A percentile compares a stretch with the other conserved stretches of the same genome.
phyloP scores from a whole-genome alignment of 2,888 invertebrate genomes.

The Dysmachus trigonus region DNA sequence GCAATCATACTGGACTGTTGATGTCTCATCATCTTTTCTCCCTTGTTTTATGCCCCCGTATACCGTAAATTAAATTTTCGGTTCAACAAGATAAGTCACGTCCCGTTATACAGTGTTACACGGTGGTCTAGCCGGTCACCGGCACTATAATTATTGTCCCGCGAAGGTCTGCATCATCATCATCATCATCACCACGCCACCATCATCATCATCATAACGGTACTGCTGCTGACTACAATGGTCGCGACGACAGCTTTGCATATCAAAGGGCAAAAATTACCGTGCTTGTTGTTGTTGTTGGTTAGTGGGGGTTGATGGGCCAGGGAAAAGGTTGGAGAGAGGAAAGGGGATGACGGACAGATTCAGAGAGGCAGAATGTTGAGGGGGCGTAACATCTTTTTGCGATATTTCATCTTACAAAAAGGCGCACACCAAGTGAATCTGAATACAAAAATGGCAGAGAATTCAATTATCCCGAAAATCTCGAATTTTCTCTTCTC shows the following conservation, averaged over 20 bases:
- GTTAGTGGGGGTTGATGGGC: too few relatives aligned
- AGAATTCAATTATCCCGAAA: conserved; percentile 43
- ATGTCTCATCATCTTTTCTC: not conserved
- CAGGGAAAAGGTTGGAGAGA: not conserved
- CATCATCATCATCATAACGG: not conserved
- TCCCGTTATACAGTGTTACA: not conserved
- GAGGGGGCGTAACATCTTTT: not conserved
- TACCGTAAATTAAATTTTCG: not conserved
- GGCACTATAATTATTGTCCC: not conserved
- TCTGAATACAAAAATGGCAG: conserved; percentile 41
- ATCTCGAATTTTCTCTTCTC: conserved; percentile 39
- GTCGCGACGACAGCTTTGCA: not conserved
- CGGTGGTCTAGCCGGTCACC: not conserved
- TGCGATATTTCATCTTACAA: conserved; percentile 36
- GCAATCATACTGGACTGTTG: not conserved
- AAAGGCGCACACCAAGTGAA: conserved; percentile 33
- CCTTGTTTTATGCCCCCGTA: not conserved
- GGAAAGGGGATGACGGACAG: not conserved
- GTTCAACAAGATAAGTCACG: not conserved
- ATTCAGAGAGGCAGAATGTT: not conserved
- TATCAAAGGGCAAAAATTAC: conserved; percentile 11
- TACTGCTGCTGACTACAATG: not conserved
- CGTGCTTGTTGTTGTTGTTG: not conserved
- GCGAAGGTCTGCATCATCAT: not conserved
- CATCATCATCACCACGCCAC: not conserved